Evolutionary conservation across 1,140 invertebrate species (phyloP), one percentile per base, ranked within the genome.

Genomic region (Anastatus disparis): DNA sequence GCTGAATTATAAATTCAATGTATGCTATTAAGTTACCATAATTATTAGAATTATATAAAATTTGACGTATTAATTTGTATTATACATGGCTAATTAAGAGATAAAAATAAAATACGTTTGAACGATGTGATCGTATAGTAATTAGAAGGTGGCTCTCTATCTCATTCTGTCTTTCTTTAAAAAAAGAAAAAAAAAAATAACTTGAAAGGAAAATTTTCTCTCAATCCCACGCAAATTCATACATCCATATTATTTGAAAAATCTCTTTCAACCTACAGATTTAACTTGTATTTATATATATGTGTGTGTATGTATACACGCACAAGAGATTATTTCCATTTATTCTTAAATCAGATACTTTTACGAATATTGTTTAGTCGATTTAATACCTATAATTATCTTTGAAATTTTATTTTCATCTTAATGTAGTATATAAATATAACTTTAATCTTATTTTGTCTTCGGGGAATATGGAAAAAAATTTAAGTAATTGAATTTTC

Each of bases 341-440:
- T 68, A 68, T 68, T 68, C 65, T 59, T 50, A 48, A 48, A 68
- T 59, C 58, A 59, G 27, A 50, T 50, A 12, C 44, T 6, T 38
- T 50, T 40, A 24, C 35, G 64, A 20, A 68, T 68, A 68, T 68
- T 68, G 55, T 68, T 68, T 68, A 68, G 44, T 55, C n/a, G 6
- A 31, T 50, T 46, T 50, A 46, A 68, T 59, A 1, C 29, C 53
- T 59, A 50, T 68, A 50, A 68, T 68, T 68, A 59, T 67, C 26
- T n/a, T 0, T 3, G 38, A n/a, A 29, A 53, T 17, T 17, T 27
- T 65, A 40, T 40, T 17, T 40, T 17, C 50, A 29, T 12, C 50
- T n/a, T n/a, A n/a, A n/a, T n/a, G n/a, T n/a, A n/a, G n/a, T n/a
- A n/a, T n/a, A n/a, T n/a, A n/a, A n/a, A n/a, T n/a, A n/a, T n/a